Percentiles rank a stretch among this genome's conserved stretches.
Conservation (phyloP, 2,113 vertebrate genomes). For the Piaya cayana region DNA sequence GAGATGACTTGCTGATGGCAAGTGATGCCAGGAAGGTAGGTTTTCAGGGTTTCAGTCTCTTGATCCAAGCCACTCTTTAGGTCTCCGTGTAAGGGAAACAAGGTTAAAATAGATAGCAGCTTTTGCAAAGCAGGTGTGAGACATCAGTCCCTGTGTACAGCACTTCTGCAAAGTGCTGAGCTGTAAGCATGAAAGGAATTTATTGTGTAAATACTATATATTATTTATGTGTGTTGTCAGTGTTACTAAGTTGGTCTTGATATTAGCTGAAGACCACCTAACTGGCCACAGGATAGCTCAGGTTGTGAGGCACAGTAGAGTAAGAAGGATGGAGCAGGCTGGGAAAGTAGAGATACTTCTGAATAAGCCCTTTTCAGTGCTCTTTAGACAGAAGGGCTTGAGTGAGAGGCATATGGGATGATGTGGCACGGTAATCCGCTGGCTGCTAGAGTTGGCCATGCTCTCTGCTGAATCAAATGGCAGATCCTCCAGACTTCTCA, state of each 20-base stretch:
- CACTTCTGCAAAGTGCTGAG: neutral
- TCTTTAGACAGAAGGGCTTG: neutral
- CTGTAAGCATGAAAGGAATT: neutral
- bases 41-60: neutral
- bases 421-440: neutral
- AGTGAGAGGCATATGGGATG: neutral
- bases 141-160: neutral
- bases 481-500: neutral
- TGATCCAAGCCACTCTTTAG: neutral
- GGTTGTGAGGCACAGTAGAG: neutral
- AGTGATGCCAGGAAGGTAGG: neutral
- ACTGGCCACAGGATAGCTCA: neutral
- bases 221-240: slow-evolving; percentile 1
- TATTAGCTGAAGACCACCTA: neutral
- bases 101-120: neutral
- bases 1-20: neutral
- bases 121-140: neutral
- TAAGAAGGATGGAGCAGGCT: neutral
- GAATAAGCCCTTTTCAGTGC: neutral
- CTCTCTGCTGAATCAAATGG: neutral
- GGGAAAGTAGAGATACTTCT: neutral
- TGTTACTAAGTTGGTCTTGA: neutral
- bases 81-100: neutral
- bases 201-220: neutral
- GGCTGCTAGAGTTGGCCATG: neutral